Percentiles rank a stretch among this genome's conserved stretches.
Conservation (phyloP, 2,797 vertebrate species). For the Neopelma chrysocephalum region DNA sequence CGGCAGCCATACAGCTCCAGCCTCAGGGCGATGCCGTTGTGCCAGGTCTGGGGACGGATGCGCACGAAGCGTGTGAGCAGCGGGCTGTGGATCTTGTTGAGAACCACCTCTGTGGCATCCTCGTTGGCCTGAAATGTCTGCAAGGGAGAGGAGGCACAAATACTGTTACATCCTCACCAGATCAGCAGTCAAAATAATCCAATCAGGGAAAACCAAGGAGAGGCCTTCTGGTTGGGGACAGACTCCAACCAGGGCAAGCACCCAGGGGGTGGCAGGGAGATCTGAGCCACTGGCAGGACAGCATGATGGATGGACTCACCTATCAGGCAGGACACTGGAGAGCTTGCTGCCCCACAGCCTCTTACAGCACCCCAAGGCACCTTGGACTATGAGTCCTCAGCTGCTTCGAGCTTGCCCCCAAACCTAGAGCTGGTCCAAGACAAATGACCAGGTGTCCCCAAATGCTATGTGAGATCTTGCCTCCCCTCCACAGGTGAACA, state of each 20-base stretch:
- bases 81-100: constrained; percentile 91
- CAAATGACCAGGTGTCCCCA: background rate
- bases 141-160: background rate
- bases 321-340: background rate
- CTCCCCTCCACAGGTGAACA: accelerated
- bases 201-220: background rate
- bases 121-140: constrained; percentile 93
- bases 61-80: constrained; percentile 92
- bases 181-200: background rate
- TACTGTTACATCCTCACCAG: background rate
- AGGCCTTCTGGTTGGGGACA: background rate
- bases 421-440: background rate
- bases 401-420: background rate
- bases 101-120: constrained; percentile 91
- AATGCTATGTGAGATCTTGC: background rate
- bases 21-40: constrained; percentile 90
- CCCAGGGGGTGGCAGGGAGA: background rate
- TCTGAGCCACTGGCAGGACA: background rate
- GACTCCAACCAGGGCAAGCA: background rate
- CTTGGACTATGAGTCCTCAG: background rate
- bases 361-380: accelerated
- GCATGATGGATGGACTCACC: background rate
- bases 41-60: constrained; percentile 92
- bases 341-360: background rate
- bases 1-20: constrained; percentile 97